phyloP scores from a whole-genome alignment of 2,888 invertebrate genomes.

The Hirtodrosophila trivittata region DNA sequence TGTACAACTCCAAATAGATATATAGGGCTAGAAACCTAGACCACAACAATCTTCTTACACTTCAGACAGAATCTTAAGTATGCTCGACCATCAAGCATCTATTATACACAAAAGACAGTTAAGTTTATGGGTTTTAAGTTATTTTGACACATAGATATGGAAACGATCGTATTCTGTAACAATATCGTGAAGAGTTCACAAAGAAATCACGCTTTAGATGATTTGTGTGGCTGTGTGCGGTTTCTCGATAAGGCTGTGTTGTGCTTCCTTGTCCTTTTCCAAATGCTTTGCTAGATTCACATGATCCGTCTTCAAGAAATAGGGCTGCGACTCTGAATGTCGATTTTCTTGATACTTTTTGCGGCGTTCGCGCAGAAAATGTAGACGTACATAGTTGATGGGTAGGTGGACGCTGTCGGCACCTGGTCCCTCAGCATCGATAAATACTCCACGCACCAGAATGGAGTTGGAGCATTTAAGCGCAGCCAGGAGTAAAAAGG shows the following conservation, averaged over 20 bases:
- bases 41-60: too few relatives aligned
- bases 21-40: too few relatives aligned
- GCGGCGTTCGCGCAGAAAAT: slow-evolving; percentile 88
- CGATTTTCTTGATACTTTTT: slow-evolving; percentile 84
- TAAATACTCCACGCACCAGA: slow-evolving; percentile 93
- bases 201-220: too few relatives aligned
- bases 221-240: slow-evolving; percentile 59
- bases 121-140: too few relatives aligned
- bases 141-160: too few relatives aligned
- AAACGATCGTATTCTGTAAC: too few relatives aligned
- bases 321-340: slow-evolving; percentile 50
- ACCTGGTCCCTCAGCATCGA: slow-evolving; percentile 93
- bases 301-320: slow-evolving; percentile 63
- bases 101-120: too few relatives aligned
- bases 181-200: too few relatives aligned
- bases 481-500: slow-evolving; percentile 89
- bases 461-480: slow-evolving; percentile 94
- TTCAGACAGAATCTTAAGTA: too few relatives aligned
- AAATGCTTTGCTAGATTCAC: slow-evolving; percentile 38
- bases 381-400: slow-evolving; percentile 91
- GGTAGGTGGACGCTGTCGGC: slow-evolving; percentile 93
- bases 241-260: slow-evolving; percentile 76
- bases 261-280: slow-evolving; percentile 74
- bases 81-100: too few relatives aligned
- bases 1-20: too few relatives aligned